These are phyloP conservation scores for Lasiommata megera DNA, from an alignment of 2,888 invertebrate genomes.

Conservation along the genomic window DNA sequence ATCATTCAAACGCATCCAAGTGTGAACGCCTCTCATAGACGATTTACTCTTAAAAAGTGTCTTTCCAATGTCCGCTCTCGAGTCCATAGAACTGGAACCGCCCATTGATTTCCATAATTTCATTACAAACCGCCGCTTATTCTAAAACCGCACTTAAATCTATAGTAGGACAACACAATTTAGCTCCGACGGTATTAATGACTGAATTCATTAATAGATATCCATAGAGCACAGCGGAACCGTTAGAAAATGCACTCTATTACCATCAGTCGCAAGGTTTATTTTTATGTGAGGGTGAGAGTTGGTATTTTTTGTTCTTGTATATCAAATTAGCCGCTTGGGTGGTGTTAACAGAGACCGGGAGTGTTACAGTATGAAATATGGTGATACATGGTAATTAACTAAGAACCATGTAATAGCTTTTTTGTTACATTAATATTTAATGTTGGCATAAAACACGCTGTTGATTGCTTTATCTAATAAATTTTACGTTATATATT, in stretches of 20 bases:
- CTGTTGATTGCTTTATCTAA: constrained; percentile 12
- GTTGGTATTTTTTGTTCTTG: constrained; percentile 17
- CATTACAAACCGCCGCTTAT: constrained; percentile 31
- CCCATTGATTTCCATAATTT: constrained; percentile 44
- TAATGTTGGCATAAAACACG: constrained; percentile 23
- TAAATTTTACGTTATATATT: constrained; percentile 10
- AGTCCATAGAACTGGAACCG: constrained; percentile 35
- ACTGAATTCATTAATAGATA: constrained; percentile 35
- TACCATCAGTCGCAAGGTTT: neutral
- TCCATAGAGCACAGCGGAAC: constrained; percentile 34
- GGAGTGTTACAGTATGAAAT: constrained; percentile 33
- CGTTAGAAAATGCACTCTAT: constrained; percentile 28
- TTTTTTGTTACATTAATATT: constrained; percentile 22
- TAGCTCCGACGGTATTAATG: constrained; percentile 28
- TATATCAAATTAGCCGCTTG: constrained; percentile 39
- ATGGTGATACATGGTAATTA: constrained; percentile 32
- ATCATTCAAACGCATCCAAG: constrained; percentile 10
- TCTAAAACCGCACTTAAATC: constrained; percentile 29
- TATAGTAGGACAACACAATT: constrained; percentile 22
- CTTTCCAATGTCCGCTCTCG: constrained; percentile 22
- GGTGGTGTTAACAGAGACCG: constrained; percentile 47
- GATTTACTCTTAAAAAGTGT: constrained; percentile 20
- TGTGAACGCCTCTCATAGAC: constrained; percentile 16
- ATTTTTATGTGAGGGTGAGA: constrained; percentile 7
- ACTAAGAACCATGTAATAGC: constrained; percentile 25